Percentiles rank a stretch among this genome's conserved stretches.
phyloP scores from a whole-genome alignment of 2,888 invertebrate genomes.

The Xestia sexstrigata region DNA sequence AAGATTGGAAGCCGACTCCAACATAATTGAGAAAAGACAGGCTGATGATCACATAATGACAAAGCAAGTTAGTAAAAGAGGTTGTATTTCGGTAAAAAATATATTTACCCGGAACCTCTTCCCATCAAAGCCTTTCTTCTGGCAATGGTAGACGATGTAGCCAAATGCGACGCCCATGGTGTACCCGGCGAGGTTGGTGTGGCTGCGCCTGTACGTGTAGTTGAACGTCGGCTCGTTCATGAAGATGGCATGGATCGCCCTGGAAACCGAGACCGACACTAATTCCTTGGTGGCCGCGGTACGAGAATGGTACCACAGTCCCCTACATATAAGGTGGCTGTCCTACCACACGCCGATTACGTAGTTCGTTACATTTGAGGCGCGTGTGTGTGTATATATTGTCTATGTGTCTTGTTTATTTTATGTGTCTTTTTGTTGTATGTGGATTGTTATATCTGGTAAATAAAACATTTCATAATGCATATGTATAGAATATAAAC shows the following conservation, averaged over 20 bases:
- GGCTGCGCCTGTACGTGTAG: constrained; percentile 73
- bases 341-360: too few species aligned
- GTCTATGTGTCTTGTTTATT: too few species aligned
- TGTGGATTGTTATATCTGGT: too few species aligned
- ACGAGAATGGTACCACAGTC: too few species aligned
- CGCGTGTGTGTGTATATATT: too few species aligned
- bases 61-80: not conserved
- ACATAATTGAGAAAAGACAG: not conserved
- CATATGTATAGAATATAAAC: not conserved
- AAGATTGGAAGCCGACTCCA: not conserved
- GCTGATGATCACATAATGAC: not conserved
- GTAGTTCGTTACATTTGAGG: too few species aligned
- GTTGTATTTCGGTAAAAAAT: not conserved
- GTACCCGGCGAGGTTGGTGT: constrained; percentile 76
- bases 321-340: too few species aligned
- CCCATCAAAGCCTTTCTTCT: constrained; percentile 51
- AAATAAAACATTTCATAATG: too few species aligned
- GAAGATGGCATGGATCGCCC: constrained; percentile 61
- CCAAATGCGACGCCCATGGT: constrained; percentile 74
- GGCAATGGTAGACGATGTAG: constrained; percentile 71
- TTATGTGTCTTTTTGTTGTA: too few species aligned
- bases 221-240: constrained; percentile 69
- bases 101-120: constrained; percentile 6
- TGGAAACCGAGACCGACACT: constrained; percentile 40
- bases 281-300: too few species aligned